Evolutionary conservation across 2,113 vertebrate species (phyloP).

Genomic region (human): DNA sequence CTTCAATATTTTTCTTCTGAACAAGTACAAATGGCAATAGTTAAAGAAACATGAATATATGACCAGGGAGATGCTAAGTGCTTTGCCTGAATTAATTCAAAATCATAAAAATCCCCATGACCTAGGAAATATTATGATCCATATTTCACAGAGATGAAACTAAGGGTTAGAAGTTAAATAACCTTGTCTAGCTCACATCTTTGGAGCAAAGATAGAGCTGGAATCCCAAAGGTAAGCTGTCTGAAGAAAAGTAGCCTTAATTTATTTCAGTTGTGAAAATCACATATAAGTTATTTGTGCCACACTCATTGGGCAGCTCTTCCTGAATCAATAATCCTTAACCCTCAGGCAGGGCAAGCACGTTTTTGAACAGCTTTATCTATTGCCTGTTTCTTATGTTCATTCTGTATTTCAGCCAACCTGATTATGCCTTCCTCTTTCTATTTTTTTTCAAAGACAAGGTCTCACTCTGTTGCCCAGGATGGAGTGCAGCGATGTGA

Average conservation of each 20-base stretch:
- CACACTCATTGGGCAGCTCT: fast-evolving
- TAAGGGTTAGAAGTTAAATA: background rate
- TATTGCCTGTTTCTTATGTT: background rate
- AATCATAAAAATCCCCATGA: background rate
- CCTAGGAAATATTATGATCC: background rate
- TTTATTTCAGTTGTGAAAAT: background rate
- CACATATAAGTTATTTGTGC: background rate
- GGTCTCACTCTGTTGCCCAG: no score
- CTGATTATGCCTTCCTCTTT: background rate
- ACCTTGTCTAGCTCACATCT: background rate
- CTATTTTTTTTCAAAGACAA: no score
- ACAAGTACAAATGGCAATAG: background rate
- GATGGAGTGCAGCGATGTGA: no score
- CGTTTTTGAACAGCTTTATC: background rate
- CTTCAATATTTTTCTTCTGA: background rate
- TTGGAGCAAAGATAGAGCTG: background rate
- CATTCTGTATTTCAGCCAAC: background rate
- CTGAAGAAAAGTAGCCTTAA: background rate
- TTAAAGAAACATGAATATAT: background rate
- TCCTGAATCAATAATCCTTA: background rate
- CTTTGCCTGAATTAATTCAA: background rate
- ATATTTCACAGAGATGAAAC: background rate
- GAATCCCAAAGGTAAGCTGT: background rate
- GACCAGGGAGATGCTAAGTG: background rate
- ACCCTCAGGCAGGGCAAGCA: background rate